These are phyloP conservation scores for Drosophila lowei DNA, from an alignment of 1,140 invertebrate species.

Conservation along the genomic window DNA sequence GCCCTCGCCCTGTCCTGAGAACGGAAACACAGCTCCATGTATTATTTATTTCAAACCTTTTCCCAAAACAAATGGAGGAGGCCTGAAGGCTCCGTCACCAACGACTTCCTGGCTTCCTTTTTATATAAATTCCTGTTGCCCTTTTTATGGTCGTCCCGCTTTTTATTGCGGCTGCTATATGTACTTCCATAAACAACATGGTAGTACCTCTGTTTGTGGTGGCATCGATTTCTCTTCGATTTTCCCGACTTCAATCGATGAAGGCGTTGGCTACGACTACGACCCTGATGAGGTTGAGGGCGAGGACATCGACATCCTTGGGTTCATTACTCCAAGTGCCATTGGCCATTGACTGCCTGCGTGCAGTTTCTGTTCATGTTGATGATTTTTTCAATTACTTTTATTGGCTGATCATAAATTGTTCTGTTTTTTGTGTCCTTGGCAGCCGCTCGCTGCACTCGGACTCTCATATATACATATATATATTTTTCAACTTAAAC, in stretches of 20 bases:
- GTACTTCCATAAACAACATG: conserved; percentile 42
- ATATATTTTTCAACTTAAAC: conserved; percentile 11
- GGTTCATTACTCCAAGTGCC: conserved; percentile 33
- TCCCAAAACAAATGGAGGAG: conserved; percentile 22
- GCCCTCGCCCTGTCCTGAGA: background rate
- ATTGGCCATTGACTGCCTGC: conserved; percentile 13
- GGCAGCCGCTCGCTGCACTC: conserved; percentile 20
- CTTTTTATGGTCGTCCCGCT: conserved; percentile 24
- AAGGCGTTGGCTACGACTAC: background rate
- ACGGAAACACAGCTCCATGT: conserved; percentile 5
- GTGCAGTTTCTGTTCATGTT: conserved; percentile 17
- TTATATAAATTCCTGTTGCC: conserved; percentile 45
- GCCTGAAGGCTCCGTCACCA: conserved; percentile 42
- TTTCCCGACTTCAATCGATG: conserved; percentile 34
- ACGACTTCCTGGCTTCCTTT: conserved; percentile 47
- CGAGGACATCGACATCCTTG: background rate
- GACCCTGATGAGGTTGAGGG: background rate
- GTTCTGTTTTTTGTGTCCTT: conserved; percentile 60
- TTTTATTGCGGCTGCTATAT: conserved; percentile 63
- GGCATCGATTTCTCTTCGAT: conserved; percentile 3
- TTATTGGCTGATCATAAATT: conserved; percentile 78
- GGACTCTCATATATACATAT: background rate
- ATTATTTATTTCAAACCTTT: conserved; percentile 66
- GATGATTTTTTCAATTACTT: conserved; percentile 71
- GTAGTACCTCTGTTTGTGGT: conserved; percentile 2